Evolutionary conservation across 2,888 invertebrate species (phyloP), one percentile per base, ranked within the genome.

Genomic region (Apodemia hepburni): DNA sequence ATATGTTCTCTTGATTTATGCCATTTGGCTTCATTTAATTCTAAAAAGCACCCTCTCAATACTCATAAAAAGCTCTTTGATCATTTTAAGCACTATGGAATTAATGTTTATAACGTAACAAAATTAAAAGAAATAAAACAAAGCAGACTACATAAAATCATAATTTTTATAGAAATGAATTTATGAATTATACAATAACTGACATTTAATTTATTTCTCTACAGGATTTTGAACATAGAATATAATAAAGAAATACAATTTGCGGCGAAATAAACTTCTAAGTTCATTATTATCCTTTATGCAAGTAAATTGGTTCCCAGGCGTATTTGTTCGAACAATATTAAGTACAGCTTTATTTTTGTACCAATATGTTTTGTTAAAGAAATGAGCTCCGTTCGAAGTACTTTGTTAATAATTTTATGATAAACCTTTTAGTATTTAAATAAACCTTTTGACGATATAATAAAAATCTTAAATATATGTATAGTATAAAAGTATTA

Each of bases 301-400:
- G 70, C 60, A 64, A 63, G 63, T 60, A 67, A 73, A 73, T 71
- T 75, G 72, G 74, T 76, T 76, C 74, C 51, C 51, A 54, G 51
- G 68, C 62, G 69, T 63, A 62, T 63, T 54, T 61, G 60, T 59
- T 63, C 64, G 45, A 45, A 45, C n/a, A 45, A 45, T 45, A n/a
- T 38, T 15, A 22, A 22, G 22, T 22, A 38, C 4, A 45, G 45
- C 45, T 45, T 45, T 45, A 45, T 45, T 45, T 45, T 45, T 45
- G 7, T 45, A n/a, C 4, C 15, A 12, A 12, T 38, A 38, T 38
- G 12, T 38, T 38, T 38, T 12, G 12, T 38, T 12, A 5, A 45
- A n/a, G n/a, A n/a, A 45, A n/a, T 7, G n/a, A 6, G 11, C 45
- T 45, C n/a, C n/a, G 0, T 45, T 0, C 45, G n/a, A 45, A 7